phyloP scores from a whole-genome alignment of 2,797 vertebrate species.

The Euphonia xanthogaster region DNA sequence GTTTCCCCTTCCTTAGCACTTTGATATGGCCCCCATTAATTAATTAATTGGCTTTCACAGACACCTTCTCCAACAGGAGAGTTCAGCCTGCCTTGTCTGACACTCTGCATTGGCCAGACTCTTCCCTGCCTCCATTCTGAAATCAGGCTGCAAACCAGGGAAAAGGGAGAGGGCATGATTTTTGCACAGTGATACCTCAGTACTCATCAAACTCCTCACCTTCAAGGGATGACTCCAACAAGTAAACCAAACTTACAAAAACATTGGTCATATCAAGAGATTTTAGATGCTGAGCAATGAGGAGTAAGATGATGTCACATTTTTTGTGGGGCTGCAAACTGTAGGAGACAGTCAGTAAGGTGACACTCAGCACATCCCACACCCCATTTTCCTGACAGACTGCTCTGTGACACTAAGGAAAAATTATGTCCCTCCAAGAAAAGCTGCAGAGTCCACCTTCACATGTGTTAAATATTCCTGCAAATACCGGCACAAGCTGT shows the following conservation, averaged over 20 bases:
- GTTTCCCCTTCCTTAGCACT: not conserved
- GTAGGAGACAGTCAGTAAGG: not conserved
- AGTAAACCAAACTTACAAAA: not conserved
- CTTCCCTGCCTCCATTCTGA: not conserved
- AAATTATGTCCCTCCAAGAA: not conserved
- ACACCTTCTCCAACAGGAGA: not conserved
- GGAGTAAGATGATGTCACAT: not conserved
- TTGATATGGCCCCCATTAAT: not conserved
- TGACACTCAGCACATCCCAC: not conserved
- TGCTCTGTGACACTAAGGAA: not conserved
- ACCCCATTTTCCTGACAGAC: not conserved
- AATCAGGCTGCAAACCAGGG: not conserved
- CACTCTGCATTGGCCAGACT: not conserved
- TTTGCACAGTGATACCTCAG: not conserved
- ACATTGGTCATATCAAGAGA: not conserved
- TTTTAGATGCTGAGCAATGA: not conserved
- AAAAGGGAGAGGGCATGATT: not conserved
- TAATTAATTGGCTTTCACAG: not conserved
- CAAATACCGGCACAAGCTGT: not conserved
- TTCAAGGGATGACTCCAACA: not conserved
- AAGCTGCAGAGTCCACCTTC: not conserved
- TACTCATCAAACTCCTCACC: not conserved
- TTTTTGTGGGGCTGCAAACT: not conserved
- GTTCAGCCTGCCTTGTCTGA: not conserved
- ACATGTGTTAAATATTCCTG: not conserved